These are phyloP conservation scores for Motacilla alba DNA, from an alignment of 2,113 vertebrate species.

Conservation along the genomic window DNA sequence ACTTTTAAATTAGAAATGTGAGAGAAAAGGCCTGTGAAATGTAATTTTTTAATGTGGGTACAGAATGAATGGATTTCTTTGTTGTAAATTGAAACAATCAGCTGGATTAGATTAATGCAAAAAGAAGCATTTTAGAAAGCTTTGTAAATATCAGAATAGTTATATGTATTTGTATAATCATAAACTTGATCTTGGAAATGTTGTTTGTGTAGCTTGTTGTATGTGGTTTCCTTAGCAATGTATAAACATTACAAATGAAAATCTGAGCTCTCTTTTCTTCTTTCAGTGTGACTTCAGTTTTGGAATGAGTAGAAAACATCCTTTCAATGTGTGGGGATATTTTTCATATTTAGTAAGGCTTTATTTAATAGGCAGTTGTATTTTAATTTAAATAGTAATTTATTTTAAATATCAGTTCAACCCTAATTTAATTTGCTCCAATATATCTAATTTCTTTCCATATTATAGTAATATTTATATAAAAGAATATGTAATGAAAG, in stretches of 20 bases:
- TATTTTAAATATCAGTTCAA: background rate
- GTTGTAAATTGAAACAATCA: background rate
- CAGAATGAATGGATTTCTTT: background rate
- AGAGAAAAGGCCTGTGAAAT: background rate
- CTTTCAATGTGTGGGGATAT: background rate
- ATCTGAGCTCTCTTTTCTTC: background rate
- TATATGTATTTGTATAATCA: background rate
- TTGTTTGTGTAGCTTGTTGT: background rate
- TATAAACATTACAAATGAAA: slow-evolving; percentile 20
- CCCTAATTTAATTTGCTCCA: background rate
- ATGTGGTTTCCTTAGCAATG: slow-evolving; percentile 23
- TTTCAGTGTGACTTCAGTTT: background rate
- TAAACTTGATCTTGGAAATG: background rate
- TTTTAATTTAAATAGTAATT: background rate
- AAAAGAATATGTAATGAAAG: background rate
- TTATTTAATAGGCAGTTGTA: background rate
- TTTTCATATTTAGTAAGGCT: background rate
- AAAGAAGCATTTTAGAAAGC: background rate
- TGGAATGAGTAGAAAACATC: background rate
- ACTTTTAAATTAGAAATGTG: background rate
- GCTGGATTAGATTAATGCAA: background rate
- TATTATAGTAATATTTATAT: background rate
- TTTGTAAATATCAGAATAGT: slow-evolving; percentile 3
- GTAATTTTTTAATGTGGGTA: background rate
- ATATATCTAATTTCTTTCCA: background rate